Evolutionary conservation across 2,888 invertebrate genomes (phyloP), one percentile per base, ranked within the genome.

Genomic region (Polyploca ridens): DNA sequence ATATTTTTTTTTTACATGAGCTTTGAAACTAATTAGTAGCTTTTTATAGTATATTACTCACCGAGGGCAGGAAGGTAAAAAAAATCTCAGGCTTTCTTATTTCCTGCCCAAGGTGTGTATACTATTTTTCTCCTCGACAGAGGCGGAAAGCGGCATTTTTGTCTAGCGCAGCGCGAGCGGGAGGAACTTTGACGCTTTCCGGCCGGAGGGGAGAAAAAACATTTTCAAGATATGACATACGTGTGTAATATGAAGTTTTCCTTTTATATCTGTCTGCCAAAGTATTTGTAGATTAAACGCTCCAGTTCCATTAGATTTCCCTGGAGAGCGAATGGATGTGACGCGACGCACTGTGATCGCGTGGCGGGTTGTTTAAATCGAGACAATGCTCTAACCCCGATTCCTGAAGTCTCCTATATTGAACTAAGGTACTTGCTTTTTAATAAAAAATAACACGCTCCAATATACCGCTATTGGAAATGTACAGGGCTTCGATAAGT

Each of bases 281-380:
- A 66, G 71, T 81, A 79, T 83, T 84, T 81, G 77, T 73, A 80
- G 77, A 85, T 87, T 82, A 83, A 82, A 82, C 68, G 73, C 70
- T 79, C 69, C 66, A 74, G 74, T 77, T 76, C 65, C 68, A 68
- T 79, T 76, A 74, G 74, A 85, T 87, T 87, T 87, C 86, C 86
- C 86, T 62, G 10, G 82, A 75, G 85, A 72, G 74, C 62, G 66
- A 66, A 62, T 63, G 73, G 73, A 77, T 81, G 77, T 80, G 75
- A 79, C 73, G 78, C 70, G 76, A 78, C 74, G 74, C 74, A 76
- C 77, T 75, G 73, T 80, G 82, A 81, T 82, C 77, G 67, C 62
- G 76, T 73, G 69, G 69, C 69, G 70, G 68, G 67, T 72, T 72
- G 67, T 77, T 82, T 77, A 73, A 79, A 81, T 77, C 76, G 76